Conservation (phyloP, 2,113 vertebrate genomes). For the Castor canadensis region DNA sequence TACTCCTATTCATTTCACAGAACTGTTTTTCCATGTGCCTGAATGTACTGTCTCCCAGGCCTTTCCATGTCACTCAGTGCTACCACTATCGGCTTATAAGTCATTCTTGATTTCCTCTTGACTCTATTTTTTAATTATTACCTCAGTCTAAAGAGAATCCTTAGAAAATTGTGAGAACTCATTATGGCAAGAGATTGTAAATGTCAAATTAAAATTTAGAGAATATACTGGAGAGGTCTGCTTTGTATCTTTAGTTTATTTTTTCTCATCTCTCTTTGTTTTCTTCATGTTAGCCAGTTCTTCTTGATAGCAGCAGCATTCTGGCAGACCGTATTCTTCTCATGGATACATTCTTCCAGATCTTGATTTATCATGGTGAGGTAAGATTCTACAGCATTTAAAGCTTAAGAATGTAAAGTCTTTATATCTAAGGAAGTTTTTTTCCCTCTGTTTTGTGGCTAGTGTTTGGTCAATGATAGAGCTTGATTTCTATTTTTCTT, state of each 20-base stretch:
- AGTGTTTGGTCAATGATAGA: not conserved
- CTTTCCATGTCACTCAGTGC: not conserved
- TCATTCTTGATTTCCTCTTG: not conserved
- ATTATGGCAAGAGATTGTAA: constrained; percentile 1
- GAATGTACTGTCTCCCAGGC: not conserved
- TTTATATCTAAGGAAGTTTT: not conserved
- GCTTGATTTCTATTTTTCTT: constrained; percentile 37
- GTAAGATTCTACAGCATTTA: constrained; percentile 82
- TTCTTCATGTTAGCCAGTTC: constrained; percentile 88
- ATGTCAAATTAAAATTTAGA: not conserved
- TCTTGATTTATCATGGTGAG: constrained; percentile 98
- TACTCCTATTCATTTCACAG: not conserved
- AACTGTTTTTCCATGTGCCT: not conserved
- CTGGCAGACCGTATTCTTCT: constrained; percentile 97
- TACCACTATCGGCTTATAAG: not conserved
- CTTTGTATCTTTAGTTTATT: constrained; percentile 50
- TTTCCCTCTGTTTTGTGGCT: not conserved
- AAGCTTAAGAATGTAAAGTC: not conserved
- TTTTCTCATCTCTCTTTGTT: not conserved
- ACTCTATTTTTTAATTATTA: not conserved
- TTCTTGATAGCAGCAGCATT: constrained; percentile 98
- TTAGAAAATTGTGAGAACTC: constrained; percentile 40
- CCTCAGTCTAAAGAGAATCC: not conserved
- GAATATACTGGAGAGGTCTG: not conserved
- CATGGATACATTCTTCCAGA: constrained; percentile 99